These are phyloP conservation scores for Vesta saturnalis DNA, from an alignment of 2,888 invertebrate genomes.

Conservation along the genomic window DNA sequence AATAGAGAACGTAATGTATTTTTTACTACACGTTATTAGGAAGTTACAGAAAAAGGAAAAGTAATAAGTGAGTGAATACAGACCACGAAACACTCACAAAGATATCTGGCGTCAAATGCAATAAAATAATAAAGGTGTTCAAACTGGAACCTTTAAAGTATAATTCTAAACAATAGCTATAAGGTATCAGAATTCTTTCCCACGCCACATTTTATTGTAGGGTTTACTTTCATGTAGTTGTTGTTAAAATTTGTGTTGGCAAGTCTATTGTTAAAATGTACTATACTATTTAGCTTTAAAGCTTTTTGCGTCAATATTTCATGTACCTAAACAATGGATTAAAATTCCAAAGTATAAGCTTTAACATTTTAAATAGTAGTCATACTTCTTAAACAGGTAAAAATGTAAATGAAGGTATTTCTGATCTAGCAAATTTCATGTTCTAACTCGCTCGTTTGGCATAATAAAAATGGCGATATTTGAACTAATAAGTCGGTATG, in stretches of 20 bases:
- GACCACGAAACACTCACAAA: neutral
- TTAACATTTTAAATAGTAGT: neutral
- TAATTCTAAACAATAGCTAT: neutral
- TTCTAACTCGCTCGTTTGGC: no score
- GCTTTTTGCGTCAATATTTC: neutral
- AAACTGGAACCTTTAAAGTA: neutral
- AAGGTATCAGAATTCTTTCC: neutral
- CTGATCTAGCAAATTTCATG: no score
- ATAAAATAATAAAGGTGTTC: constrained; percentile 25
- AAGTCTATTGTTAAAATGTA: neutral
- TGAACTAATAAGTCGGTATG: no score
- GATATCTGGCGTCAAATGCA: constrained; percentile 16
- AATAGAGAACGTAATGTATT: no score
- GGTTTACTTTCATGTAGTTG: no score
- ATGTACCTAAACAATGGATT: neutral
- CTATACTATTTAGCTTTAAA: neutral
- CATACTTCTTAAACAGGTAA: neutral
- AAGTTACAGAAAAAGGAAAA: no score
- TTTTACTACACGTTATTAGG: no score
- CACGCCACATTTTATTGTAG: constrained; percentile 12
- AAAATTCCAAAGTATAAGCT: neutral
- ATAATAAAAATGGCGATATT: no score
- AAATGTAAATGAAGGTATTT: neutral
- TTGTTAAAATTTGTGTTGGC: neutral
- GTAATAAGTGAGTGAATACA: no score